Conservation (phyloP, 2,888 invertebrate species). For the Dyspetes luteomarginatus region DNA sequence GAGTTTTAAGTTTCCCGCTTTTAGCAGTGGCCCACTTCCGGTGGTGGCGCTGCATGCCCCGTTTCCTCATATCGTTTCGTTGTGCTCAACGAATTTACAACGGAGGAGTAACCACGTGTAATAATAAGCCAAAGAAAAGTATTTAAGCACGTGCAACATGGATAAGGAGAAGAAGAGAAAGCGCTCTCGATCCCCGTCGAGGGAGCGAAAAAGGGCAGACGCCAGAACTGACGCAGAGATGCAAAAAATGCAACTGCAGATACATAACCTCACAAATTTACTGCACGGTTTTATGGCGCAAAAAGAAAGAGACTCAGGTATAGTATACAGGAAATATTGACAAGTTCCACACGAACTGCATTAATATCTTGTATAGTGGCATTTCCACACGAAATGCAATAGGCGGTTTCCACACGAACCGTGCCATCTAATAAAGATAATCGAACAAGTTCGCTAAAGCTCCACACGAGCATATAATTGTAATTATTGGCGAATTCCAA, state of each 20-base stretch:
- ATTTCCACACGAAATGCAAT: conserved; percentile 44
- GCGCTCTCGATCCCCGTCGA: conserved; percentile 29
- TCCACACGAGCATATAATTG: conserved; percentile 16
- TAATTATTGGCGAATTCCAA: no score
- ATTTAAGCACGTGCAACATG: not conserved
- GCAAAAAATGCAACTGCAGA: conserved; percentile 27
- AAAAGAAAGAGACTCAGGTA: no score
- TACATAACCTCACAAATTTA: conserved; percentile 28
- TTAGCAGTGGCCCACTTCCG: not conserved
- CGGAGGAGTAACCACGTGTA: not conserved
- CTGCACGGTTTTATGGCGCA: conserved; percentile 12
- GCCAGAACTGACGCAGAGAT: conserved; percentile 10
- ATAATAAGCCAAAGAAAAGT: conserved; percentile 4
- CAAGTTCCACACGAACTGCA: not conserved
- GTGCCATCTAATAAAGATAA: conserved; percentile 20
- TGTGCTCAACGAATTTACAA: conserved; percentile 34
- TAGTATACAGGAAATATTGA: not conserved
- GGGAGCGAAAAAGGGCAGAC: conserved; percentile 17
- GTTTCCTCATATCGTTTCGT: conserved; percentile 23
- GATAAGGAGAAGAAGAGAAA: conserved; percentile 35
- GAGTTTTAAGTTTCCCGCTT: not conserved
- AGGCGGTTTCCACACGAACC: no score
- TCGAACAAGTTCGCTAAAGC: conserved; percentile 30
- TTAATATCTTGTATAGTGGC: not conserved
- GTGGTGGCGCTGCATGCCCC: not conserved